A percentile compares a stretch with the other conserved stretches of the same genome.
Evolutionary conservation across 35 echinoderm and acorn worm genomes (phyloP).

Genomic region (Anneissia japonica): DNA sequence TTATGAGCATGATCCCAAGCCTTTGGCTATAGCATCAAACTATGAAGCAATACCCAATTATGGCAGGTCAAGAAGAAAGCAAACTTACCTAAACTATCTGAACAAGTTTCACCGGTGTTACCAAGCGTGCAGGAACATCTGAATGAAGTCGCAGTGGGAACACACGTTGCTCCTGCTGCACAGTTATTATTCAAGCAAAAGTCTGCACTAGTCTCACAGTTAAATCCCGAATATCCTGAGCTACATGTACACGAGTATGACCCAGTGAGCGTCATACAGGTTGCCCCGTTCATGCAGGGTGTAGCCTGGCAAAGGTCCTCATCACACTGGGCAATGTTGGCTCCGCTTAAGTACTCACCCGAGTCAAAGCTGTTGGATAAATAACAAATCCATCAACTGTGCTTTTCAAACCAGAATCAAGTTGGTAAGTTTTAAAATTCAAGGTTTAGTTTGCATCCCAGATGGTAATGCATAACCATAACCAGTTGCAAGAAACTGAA

Average conservation of each 20-base stretch:
- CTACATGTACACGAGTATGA: conserved; percentile 48
- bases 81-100: conserved; percentile 48
- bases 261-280: conserved; percentile 32
- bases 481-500: no score
- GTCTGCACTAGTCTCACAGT: conserved; percentile 45
- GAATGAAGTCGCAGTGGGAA: conserved; percentile 21
- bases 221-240: conserved; percentile 50
- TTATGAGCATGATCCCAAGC: no score
- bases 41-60: background rate
- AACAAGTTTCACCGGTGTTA: conserved; percentile 48
- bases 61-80: background rate
- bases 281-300: conserved; percentile 66
- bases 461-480: no score
- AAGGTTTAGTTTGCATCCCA: no score
- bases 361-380: conserved; percentile 46
- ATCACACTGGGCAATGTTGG: conserved; percentile 65
- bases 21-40: background rate
- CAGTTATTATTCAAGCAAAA: conserved; percentile 45
- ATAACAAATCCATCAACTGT: no score
- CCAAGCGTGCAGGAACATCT: conserved; percentile 53
- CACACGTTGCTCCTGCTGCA: conserved; percentile 52
- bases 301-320: conserved; percentile 50
- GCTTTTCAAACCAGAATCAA: no score
- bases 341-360: conserved; percentile 34
- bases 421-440: no score